Evolutionary conservation across 1,140 invertebrate species (phyloP).

Genomic region (Zaprionus capensis): DNA sequence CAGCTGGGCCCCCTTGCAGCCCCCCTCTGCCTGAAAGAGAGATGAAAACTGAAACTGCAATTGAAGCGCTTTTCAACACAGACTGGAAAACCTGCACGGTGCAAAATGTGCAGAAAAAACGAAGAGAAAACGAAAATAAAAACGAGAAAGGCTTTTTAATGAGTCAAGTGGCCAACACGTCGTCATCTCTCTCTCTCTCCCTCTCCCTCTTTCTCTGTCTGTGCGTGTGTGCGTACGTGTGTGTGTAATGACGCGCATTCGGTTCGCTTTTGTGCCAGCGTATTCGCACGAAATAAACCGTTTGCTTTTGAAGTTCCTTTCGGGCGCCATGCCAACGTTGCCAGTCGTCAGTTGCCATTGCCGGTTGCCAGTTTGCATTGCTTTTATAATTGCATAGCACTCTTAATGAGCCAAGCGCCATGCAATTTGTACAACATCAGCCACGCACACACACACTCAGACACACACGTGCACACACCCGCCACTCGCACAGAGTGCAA

Average conservation of each 20-base stretch:
- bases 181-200: conserved; percentile 13
- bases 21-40: conserved; percentile 48
- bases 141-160: conserved; percentile 62
- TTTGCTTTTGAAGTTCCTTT: conserved; percentile 58
- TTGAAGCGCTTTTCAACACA: conserved; percentile 70
- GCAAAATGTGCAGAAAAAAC: conserved; percentile 21
- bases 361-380: conserved; percentile 57
- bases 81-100: conserved; percentile 30
- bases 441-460: conserved; percentile 17
- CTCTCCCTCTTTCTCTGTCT: conserved; percentile 7
- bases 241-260: conserved; percentile 76
- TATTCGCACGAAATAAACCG: conserved; percentile 78
- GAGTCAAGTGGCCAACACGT: conserved; percentile 81
- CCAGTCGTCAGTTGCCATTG: conserved; percentile 32
- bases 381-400: conserved; percentile 78
- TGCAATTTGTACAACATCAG: conserved; percentile 66
- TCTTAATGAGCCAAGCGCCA: conserved; percentile 76
- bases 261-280: conserved; percentile 63
- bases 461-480: conserved; percentile 35
- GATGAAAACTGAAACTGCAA: conserved; percentile 78
- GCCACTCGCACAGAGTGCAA: conserved; percentile 17
- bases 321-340: conserved; percentile 64
- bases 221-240: conserved; percentile 32
- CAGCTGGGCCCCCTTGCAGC: neutral
- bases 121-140: conserved; percentile 21